Conservation (phyloP, 2,797 vertebrate genomes). For the Cynopterus sphinx region DNA sequence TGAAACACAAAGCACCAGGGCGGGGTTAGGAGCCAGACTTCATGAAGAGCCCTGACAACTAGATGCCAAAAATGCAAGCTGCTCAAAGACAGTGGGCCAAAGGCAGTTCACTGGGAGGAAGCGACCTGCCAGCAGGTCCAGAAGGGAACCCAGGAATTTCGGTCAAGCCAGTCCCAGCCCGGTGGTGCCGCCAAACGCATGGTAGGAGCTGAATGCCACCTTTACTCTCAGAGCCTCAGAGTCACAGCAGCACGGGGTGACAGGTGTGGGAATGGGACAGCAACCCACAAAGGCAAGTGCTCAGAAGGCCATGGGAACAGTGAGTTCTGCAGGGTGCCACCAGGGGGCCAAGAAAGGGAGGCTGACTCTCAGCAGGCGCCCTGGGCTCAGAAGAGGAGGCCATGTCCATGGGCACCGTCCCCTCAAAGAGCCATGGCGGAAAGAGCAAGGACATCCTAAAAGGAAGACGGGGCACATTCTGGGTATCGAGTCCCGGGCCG, state of each 20-base stretch:
- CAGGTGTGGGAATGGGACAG: no score
- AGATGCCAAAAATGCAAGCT: neutral
- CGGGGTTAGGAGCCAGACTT: neutral
- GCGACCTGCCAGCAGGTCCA: neutral
- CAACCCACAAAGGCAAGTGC: neutral
- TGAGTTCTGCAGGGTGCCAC: no score
- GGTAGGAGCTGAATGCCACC: neutral
- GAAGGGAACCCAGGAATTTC: neutral
- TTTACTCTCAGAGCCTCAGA: neutral
- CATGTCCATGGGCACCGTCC: neutral
- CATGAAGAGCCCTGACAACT: neutral
- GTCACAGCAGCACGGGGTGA: neutral
- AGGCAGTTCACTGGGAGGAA: neutral
- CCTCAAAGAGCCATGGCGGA: neutral
- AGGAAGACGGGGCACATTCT: neutral
- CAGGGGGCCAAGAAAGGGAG: neutral
- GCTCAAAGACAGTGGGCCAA: neutral
- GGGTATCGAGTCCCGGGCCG: neutral
- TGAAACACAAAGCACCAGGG: neutral
- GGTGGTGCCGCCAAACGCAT: neutral
- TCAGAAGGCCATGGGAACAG: neutral
- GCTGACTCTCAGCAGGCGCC: neutral
- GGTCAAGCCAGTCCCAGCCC: neutral
- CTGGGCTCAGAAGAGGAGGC: neutral
- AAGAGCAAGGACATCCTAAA: neutral